Percentiles rank a stretch among this genome's conserved stretches.
Evolutionary conservation across 2,888 invertebrate genomes (phyloP).

Genomic region (Kryphioiulus occultus): DNA sequence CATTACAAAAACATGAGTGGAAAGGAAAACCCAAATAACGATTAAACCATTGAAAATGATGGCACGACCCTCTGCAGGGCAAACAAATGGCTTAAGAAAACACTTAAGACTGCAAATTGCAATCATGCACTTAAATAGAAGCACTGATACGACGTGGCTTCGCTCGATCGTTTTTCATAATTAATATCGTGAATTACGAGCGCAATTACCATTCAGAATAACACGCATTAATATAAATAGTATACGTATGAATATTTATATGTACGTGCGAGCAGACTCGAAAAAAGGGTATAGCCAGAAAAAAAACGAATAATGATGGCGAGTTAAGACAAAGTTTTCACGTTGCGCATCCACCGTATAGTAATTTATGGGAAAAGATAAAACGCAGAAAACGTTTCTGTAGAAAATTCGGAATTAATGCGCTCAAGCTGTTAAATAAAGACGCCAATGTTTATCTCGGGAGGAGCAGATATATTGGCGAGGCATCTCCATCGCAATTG

Average conservation of each 20-base stretch:
- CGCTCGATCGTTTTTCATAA: not conserved
- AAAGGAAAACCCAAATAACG: not conserved
- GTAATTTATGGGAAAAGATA: not conserved
- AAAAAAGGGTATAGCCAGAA: not conserved
- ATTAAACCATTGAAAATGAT: not conserved
- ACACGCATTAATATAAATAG: not conserved
- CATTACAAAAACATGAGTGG: not conserved
- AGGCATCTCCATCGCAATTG: not conserved
- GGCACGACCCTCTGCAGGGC: not conserved
- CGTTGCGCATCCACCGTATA: not conserved
- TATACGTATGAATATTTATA: not conserved
- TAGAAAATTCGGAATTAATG: slow-evolving; percentile 2
- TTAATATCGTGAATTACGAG: not conserved
- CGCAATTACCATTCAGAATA: not conserved
- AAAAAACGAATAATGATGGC: not conserved
- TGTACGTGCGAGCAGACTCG: not conserved
- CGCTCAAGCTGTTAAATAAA: slow-evolving; percentile 22
- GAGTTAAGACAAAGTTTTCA: slow-evolving; percentile 18
- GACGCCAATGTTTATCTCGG: slow-evolving; percentile 1
- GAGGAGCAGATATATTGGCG: not conserved
- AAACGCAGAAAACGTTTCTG: slow-evolving; percentile 19
- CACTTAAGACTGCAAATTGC: not conserved
- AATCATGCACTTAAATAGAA: not conserved
- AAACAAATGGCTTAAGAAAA: not conserved
- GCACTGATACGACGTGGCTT: not conserved